Base-by-base conservation (phyloP, 2,113 vertebrate genomes). In the Morphnarchus princeps region DNA sequence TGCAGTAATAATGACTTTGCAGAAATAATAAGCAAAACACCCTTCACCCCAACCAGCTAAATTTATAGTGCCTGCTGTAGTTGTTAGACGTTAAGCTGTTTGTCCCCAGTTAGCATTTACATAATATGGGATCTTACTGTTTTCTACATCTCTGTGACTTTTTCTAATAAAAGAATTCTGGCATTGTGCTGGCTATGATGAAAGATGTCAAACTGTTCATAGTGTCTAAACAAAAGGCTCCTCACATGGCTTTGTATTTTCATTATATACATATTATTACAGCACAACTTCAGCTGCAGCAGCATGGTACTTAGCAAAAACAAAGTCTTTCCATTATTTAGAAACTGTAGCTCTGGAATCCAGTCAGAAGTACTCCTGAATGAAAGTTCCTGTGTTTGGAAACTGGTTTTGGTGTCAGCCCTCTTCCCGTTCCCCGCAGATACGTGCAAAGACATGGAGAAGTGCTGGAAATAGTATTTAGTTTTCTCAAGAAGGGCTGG, bases 1-100 rank as follows among this genome's bases (percentile, higher is more conserved):
- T 90, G 87, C 79, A 95, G 38, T 79, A 97, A 95, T 91, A 97
- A 93, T 73, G 90, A 82, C 73, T 89, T 73, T 25, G 50, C 67
- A 84, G 95, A 91, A 95, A 87, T 91, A 95, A 82, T 82, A 93
- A 95, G 47, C 79, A 90, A 50, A 93, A 96, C 81, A 83, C 83
- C 58, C 87, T 91, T 90, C 74, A 78, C 49, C 47, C 82, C 73
- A 73, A 71, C 88, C 78, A 83, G 90, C 80, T 84, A 52, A 73
- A 82, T 95, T 89, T 83, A 16, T 20, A 42, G 84, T 11, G 54
- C 87, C 82, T 93, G 92, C 96, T 93, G 82, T 22, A 82, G 82
- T 90, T 83, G 78, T 80, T 73, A 90, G 89, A 74, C 52, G 26
- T 93, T 83, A 67, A 79, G 66, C 72, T 66, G 57, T 90, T 92